Conservation (phyloP, 2,888 invertebrate genomes). For the Noctua janthe region DNA sequence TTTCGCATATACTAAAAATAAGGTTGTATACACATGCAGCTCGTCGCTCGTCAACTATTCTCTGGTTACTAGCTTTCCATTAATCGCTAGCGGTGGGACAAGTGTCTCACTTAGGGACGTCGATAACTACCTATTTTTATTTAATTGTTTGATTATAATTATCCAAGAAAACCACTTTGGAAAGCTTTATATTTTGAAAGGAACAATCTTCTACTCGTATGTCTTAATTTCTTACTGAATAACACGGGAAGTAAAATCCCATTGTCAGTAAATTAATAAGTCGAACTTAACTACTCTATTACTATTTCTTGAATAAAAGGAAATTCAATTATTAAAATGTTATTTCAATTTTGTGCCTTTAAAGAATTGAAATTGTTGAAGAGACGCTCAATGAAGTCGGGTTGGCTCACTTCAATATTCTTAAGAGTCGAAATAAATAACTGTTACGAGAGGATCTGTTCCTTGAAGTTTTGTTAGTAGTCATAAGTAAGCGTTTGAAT, state of each 20-base stretch:
- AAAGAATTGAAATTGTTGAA: slow-evolving; percentile 10
- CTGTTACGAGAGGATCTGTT: slow-evolving; percentile 5
- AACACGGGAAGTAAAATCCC: neutral
- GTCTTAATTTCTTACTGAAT: neutral
- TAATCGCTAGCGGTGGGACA: neutral
- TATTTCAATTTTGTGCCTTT: slow-evolving; percentile 1
- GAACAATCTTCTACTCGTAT: neutral
- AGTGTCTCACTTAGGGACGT: neutral
- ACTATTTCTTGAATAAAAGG: neutral
- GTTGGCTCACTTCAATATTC: slow-evolving; percentile 18
- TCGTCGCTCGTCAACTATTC: too few species aligned
- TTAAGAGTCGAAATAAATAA: slow-evolving; percentile 16
- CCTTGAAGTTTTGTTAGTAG: neutral
- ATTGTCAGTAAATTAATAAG: neutral
- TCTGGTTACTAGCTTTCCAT: neutral
- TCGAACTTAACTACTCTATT: neutral
- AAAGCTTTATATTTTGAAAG: neutral
- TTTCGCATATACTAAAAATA: too few species aligned
- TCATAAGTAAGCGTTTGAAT: neutral
- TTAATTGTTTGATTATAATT: neutral
- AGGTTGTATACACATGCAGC: too few species aligned
- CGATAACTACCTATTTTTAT: neutral
- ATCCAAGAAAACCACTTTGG: neutral
- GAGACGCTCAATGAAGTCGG: neutral
- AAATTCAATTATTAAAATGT: slow-evolving; percentile 2